Conservation (phyloP, 2,888 invertebrate species). For the Tachina grossa region DNA sequence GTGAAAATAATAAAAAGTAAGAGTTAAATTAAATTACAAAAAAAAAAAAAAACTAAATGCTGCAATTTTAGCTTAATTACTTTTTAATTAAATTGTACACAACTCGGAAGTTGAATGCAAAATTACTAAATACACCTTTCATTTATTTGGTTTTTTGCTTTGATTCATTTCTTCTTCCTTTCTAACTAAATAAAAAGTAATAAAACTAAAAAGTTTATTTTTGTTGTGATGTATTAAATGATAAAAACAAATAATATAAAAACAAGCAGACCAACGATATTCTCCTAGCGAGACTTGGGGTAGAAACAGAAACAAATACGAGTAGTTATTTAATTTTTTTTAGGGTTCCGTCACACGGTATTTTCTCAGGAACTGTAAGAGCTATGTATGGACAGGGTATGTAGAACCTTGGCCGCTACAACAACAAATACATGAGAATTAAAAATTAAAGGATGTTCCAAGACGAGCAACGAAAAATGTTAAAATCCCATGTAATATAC, state of each 20-base stretch:
- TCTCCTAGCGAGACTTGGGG: neutral
- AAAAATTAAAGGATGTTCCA: too few relatives aligned
- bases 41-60: slow-evolving; percentile 46
- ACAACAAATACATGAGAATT: too few relatives aligned
- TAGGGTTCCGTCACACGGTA: too few relatives aligned
- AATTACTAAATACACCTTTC: slow-evolving; percentile 14
- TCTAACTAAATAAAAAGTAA: slow-evolving; percentile 18
- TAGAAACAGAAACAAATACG: neutral
- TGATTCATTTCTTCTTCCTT: neutral
- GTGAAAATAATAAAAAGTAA: neutral
- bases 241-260: too few relatives aligned
- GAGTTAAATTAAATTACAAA: slow-evolving; percentile 1
- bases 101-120: neutral
- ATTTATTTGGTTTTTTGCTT: neutral
- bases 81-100: slow-evolving; percentile 67
- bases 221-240: too few relatives aligned
- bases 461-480: too few relatives aligned
- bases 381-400: too few relatives aligned
- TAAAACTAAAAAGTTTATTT: slow-evolving; percentile 22
- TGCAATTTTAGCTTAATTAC: slow-evolving; percentile 65
- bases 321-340: neutral
- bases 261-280: too few relatives aligned
- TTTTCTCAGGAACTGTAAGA: too few relatives aligned
- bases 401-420: too few relatives aligned
- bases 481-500: too few relatives aligned